Evolutionary conservation across 2,888 invertebrate species (phyloP).

Genomic region (Parapristionchus giblindavisi): DNA sequence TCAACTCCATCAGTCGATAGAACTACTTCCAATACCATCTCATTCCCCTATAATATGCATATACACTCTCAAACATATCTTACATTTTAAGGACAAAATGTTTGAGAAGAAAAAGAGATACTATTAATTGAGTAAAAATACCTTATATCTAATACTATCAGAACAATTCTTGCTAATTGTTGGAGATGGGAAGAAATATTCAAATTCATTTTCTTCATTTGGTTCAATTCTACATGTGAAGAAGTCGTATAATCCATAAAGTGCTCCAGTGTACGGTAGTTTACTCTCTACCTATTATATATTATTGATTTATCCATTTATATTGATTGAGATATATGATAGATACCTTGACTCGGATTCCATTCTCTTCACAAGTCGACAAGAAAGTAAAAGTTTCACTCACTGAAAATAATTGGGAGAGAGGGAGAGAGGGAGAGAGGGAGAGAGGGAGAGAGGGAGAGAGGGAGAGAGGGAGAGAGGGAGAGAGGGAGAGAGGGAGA

Average conservation of each 20-base stretch:
- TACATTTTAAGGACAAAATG: not conserved
- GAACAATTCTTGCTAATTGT: slow-evolving; percentile 66
- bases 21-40: slow-evolving; percentile 68
- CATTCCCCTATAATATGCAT: slow-evolving; percentile 52
- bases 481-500: not conserved
- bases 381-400: slow-evolving; percentile 67
- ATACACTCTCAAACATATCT: not conserved
- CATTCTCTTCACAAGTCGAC: slow-evolving; percentile 63
- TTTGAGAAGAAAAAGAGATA: not conserved
- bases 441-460: not conserved
- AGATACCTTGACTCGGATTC: slow-evolving; percentile 61
- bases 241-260: slow-evolving; percentile 70
- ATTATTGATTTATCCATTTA: not conserved
- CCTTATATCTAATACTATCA: slow-evolving; percentile 68
- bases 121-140: slow-evolving; percentile 29
- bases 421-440: slow-evolving; percentile 1
- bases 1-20: slow-evolving; percentile 70
- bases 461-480: not conserved
- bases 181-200: slow-evolving; percentile 68
- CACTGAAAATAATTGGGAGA: slow-evolving; percentile 49
- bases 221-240: slow-evolving; percentile 69
- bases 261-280: slow-evolving; percentile 68
- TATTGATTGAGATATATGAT: not conserved
- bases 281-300: slow-evolving; percentile 50
- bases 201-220: slow-evolving; percentile 61